Percentiles rank a stretch among this genome's conserved stretches.
These are phyloP conservation scores for Chaenocephalus aceratus DNA, from an alignment of 2,113 vertebrate genomes.

Conservation along the genomic window DNA sequence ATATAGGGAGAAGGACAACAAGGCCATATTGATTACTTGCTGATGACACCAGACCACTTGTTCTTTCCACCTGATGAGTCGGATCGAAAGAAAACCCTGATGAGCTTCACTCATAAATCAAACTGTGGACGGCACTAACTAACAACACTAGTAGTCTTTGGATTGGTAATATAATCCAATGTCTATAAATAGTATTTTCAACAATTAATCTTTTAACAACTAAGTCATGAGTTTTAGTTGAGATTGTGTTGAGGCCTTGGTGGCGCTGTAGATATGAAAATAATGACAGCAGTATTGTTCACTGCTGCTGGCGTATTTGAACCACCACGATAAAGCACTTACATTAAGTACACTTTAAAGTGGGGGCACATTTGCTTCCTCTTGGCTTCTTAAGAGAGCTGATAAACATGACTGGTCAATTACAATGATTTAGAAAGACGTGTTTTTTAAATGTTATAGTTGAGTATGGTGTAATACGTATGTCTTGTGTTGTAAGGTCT, in stretches of 20 bases:
- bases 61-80: background rate
- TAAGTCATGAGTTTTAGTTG: no score
- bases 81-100: background rate
- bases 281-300: no score
- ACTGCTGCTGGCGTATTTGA: no score
- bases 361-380: background rate
- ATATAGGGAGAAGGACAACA: background rate
- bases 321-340: no score
- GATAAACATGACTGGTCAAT: background rate
- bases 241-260: no score
- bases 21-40: slow-evolving; percentile 16
- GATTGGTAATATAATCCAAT: background rate
- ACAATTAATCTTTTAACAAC: background rate
- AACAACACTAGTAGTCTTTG: background rate
- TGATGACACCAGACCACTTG: slow-evolving; percentile 6
- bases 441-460: background rate
- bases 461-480: no score
- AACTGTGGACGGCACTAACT: background rate
- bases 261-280: no score
- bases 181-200: no score
- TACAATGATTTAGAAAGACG: background rate
- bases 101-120: background rate
- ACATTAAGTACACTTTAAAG: no score
- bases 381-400: background rate
- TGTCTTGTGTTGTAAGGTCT: background rate